Evolutionary conservation across 2,797 vertebrate species (phyloP), one percentile per base, ranked within the genome.

Genomic region (Notoglanidium macrostoma): DNA sequence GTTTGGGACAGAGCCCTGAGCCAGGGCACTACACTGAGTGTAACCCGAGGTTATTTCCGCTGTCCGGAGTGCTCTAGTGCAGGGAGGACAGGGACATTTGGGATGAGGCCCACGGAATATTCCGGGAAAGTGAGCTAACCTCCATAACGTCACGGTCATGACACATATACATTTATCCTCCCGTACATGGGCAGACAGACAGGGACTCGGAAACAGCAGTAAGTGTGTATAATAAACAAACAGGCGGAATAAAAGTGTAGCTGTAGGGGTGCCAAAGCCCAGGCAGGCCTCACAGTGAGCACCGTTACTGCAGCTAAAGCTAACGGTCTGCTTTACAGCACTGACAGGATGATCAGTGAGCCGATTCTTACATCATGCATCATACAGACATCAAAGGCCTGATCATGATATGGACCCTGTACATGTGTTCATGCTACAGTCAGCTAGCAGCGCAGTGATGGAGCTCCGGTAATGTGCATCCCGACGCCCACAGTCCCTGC

Each of bases 51-150:
- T 14, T 14, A 0, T 65, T 44, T 1, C 8, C 0, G 67, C 0
- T 35, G 9, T 35, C 14, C 14, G n/a, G 23, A 73, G 83, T 55
- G 83, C 57, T 1, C 51, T 10, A 44, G 21, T 11, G 83, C 11
- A 73, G 83, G 29, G 35, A 84, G 32, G 4, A 73, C 14, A 19
- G 23, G 15, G 32, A 4, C 11, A 26, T n/a, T 26, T n/a, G 51
- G 10, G 15, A 44, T 6, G 83, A 23, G 67, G 14, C 67, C 67
- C 51, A n/a, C 14, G 51, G 49, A 84, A 72, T 70, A 84, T 84
- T 84, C 83, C 83, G 67, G 67, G 67, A 57, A 72, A 26, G 21
- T 57, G 83, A 84, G 29, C 23, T 55, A 35, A 83, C 46, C 83
- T 44, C 32, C 14, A n/a, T n/a, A n/a, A 73, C 51, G 32, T 73